These are phyloP conservation scores for Neosilurus hyrtlii DNA, from an alignment of 2,797 vertebrate species.

Conservation along the genomic window DNA sequence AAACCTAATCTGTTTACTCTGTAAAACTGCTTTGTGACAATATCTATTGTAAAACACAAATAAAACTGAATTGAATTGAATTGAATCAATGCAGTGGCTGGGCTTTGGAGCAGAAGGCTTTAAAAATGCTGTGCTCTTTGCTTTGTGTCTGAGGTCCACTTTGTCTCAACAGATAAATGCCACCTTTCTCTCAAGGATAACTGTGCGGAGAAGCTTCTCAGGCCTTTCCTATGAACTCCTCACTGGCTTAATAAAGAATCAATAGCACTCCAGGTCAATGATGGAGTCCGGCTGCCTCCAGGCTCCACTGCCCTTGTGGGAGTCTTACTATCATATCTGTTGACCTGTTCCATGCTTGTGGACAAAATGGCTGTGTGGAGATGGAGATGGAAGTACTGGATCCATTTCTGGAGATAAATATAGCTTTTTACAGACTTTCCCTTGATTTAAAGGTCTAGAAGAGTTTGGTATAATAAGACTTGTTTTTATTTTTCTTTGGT, in stretches of 20 bases:
- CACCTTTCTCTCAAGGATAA: conserved; percentile 64
- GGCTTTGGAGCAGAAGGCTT: conserved; percentile 47
- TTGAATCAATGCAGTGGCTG: conserved; percentile 31
- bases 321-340: conserved; percentile 61
- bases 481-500: background rate
- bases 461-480: background rate
- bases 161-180: conserved; percentile 72
- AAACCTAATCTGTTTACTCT: too few relatives aligned
- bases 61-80: too few relatives aligned
- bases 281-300: conserved; percentile 52
- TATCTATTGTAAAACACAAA: too few relatives aligned
- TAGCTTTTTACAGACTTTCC: background rate
- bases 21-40: too few relatives aligned
- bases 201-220: conserved; percentile 48
- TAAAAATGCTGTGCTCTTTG: conserved; percentile 45
- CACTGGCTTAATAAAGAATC: conserved; percentile 82
- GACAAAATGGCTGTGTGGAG: conserved; percentile 44
- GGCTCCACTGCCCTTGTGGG: conserved; percentile 35
- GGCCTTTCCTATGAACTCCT: conserved; percentile 61
- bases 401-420: background rate
- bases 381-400: conserved; percentile 3
- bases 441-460: background rate
- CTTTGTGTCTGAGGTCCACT: conserved; percentile 55
- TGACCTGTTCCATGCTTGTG: conserved; percentile 52
- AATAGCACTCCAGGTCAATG: conserved; percentile 71